Conservation (phyloP, 2,113 vertebrate species). For the Globicephala melas region DNA sequence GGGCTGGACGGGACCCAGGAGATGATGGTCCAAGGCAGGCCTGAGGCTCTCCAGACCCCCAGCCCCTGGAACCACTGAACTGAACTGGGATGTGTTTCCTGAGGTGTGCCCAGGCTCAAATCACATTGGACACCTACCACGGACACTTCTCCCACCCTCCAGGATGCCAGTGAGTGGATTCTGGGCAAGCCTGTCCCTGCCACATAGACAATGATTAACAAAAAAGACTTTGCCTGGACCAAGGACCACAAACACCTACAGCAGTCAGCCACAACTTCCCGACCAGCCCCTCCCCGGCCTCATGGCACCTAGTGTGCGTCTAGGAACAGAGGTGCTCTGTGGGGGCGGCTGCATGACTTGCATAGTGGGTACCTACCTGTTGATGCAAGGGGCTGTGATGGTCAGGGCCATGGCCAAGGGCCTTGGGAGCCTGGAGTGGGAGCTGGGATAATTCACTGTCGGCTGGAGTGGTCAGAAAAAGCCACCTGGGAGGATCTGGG, state of each 20-base stretch:
- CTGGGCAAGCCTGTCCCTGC: constrained; percentile 11
- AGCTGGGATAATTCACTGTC: neutral
- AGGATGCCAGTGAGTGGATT: constrained; percentile 10
- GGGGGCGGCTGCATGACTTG: neutral
- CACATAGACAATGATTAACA: neutral
- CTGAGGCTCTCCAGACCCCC: neutral
- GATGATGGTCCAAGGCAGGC: neutral
- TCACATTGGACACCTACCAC: neutral
- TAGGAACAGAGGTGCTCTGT: neutral
- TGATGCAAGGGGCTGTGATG: neutral
- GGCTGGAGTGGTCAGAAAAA: neutral
- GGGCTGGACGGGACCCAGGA: neutral
- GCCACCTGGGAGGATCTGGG: neutral
- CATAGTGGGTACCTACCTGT: neutral
- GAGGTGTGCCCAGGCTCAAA: neutral
- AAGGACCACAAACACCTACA: neutral
- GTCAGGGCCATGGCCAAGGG: neutral
- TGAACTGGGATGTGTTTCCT: neutral
- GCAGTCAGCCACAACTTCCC: neutral
- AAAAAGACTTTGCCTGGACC: neutral
- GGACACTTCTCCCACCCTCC: neutral
- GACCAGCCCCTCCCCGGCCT: neutral
- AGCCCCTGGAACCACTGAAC: neutral
- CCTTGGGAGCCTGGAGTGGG: neutral
- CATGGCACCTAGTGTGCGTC: neutral